Evolutionary conservation across 2,113 vertebrate genomes (phyloP), one percentile per base, ranked within the genome.

Genomic region (Tachysurus fulvidraco): DNA sequence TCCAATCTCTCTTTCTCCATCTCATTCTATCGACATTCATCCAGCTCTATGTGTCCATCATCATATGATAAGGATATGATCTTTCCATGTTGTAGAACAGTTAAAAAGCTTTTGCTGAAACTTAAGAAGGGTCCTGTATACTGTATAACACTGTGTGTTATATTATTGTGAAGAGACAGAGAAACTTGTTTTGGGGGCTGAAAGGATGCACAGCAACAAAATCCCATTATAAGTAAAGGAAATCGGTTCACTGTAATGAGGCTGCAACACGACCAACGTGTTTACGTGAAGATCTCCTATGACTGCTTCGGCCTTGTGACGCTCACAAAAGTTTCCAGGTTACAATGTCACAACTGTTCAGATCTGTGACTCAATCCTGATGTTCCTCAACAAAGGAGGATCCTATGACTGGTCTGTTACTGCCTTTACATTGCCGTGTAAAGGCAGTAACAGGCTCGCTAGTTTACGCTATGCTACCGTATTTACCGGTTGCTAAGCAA

Each of bases 161-260:
- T n/a, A n/a, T n/a, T n/a, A n/a, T n/a, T n/a, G n/a, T 41, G 87
- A 54, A 69, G 11, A 67, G 67, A 76, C 23, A 54, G 44, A 84
- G 62, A 69, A 30, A 8, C 28, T 67, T 14, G 36, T 73, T 44
- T 17, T 44, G 17, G 1, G 11, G 19, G 7, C 69, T 73, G 69
- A 17, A 55, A 60, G 69, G 69, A 76, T 21, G 30, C 46, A 77
- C 44, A 12, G 71, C 16, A 19, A 71, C 5, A 71, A 9, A 71
- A 69, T 0, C 14, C 2, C 0, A 10, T 1, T 41, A n/a, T 46
- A 2, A n/a, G n/a, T n/a, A n/a, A 23, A 4, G 74, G 74, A 28
- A 52, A 52, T 16, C 13, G 71, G 71, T 4, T 74, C 5, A 50
- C 44, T 7, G 25, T 28, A n/a, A 77, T 16, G 46, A 77, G 12